A percentile compares a stretch with the other conserved stretches of the same genome.
phyloP scores from a whole-genome alignment of 2,113 vertebrate species.

The Gallinago undulata region DNA sequence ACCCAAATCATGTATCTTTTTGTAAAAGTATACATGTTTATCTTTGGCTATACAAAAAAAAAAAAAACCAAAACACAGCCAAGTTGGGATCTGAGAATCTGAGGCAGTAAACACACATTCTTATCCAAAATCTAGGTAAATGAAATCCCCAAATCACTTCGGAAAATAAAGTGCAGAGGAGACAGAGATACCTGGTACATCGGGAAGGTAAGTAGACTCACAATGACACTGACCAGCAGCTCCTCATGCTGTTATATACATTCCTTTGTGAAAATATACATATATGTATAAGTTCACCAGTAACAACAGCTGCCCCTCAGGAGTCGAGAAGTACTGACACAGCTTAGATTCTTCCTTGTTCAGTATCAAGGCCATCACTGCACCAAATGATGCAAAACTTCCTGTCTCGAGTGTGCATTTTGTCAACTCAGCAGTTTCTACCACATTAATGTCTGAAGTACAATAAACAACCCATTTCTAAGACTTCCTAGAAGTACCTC shows the following conservation, averaged over 20 bases:
- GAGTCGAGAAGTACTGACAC: background rate
- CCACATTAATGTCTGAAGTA: background rate
- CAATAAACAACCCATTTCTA: background rate
- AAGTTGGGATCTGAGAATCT: background rate
- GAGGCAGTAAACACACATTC: background rate
- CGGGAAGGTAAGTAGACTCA: fast-evolving
- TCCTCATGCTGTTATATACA: background rate
- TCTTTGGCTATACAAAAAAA: background rate
- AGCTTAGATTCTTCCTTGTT: background rate
- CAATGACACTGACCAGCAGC: background rate
- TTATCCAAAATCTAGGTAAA: background rate
- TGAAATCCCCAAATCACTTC: background rate
- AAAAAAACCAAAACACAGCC: background rate
- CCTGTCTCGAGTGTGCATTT: background rate
- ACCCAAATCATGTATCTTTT: background rate
- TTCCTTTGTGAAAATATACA: background rate
- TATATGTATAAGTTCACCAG: background rate
- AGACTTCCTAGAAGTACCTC: background rate
- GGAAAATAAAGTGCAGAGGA: background rate
- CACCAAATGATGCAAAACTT: background rate
- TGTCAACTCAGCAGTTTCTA: background rate
- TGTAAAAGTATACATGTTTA: background rate
- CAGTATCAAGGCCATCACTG: background rate
- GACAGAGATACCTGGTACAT: background rate
- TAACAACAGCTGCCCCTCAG: background rate